Evolutionary conservation across 1,140 invertebrate genomes (phyloP).

Genomic region (Hormaphis cornu): DNA sequence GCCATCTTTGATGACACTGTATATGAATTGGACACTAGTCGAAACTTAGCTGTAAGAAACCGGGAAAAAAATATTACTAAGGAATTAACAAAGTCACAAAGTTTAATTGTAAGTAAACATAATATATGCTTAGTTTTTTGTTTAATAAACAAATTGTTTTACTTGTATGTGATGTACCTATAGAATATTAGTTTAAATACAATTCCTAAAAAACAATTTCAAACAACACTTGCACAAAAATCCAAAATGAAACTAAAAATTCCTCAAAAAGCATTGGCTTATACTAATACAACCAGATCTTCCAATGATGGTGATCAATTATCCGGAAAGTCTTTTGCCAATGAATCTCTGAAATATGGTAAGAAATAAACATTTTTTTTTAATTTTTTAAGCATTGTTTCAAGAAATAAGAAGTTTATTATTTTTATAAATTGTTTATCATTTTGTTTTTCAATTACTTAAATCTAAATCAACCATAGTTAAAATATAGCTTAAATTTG

Average conservation of each 20-base stretch:
- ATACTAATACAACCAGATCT: constrained; percentile 15
- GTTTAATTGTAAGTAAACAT: constrained; percentile 39
- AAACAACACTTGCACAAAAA: constrained; percentile 35
- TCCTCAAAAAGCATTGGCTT: constrained; percentile 1
- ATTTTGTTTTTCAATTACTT: too few relatives aligned
- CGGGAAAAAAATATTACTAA: constrained; percentile 30
- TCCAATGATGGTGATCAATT: constrained; percentile 22
- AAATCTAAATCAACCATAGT: too few relatives aligned
- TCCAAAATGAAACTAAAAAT: constrained; percentile 28
- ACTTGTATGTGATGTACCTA: constrained; percentile 24
- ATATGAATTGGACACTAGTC: constrained; percentile 72
- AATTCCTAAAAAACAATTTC: constrained; percentile 24
- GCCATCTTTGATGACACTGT: constrained; percentile 73
- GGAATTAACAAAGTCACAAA: constrained; percentile 33
- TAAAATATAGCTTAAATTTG: too few relatives aligned
- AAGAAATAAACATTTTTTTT: background rate
- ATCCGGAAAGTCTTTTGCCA: constrained; percentile 17
- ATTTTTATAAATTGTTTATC: too few relatives aligned
- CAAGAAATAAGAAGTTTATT: too few relatives aligned
- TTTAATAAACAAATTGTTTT: constrained; percentile 9
- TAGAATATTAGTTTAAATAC: constrained; percentile 14
- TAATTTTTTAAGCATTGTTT: too few relatives aligned
- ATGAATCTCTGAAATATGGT: constrained; percentile 25
- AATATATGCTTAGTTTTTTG: too few relatives aligned
- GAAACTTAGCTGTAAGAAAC: constrained; percentile 56